phyloP scores from a whole-genome alignment of 2,113 vertebrate genomes.

The Setophaga petechia region DNA sequence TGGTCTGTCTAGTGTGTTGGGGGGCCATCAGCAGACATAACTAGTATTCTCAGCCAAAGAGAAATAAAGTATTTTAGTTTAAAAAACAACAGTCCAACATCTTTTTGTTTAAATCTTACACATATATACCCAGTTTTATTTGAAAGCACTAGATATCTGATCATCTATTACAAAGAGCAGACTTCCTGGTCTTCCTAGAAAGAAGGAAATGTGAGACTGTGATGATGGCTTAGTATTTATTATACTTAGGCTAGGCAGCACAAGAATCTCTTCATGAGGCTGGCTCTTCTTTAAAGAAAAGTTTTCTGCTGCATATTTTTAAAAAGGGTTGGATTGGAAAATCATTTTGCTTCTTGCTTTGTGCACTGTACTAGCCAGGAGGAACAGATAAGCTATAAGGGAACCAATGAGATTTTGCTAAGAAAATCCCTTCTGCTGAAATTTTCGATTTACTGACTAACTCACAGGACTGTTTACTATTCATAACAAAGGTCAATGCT shows the following conservation, averaged over 20 bases:
- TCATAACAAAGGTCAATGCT: neutral
- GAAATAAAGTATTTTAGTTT: neutral
- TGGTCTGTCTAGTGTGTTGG: neutral
- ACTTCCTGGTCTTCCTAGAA: neutral
- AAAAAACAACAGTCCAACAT: neutral
- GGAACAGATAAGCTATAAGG: neutral
- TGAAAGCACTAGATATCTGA: neutral
- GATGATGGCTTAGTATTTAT: neutral
- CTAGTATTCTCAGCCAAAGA: neutral
- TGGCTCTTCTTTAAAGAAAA: neutral
- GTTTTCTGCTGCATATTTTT: neutral
- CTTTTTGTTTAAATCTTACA: neutral
- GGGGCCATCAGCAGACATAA: neutral
- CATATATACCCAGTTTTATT: neutral
- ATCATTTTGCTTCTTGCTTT: neutral
- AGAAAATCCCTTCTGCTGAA: neutral
- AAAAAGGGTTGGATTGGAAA: neutral
- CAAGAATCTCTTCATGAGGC: neutral
- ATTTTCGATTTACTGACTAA: neutral
- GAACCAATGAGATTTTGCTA: neutral
- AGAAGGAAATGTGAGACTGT: neutral
- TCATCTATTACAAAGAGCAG: neutral
- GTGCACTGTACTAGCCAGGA: neutral
- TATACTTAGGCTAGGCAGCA: neutral
- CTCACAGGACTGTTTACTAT: neutral